A percentile compares a stretch with the other conserved stretches of the same genome.
These are phyloP conservation scores for Tribolium madens DNA, from an alignment of 1,140 invertebrate genomes.

Conservation along the genomic window DNA sequence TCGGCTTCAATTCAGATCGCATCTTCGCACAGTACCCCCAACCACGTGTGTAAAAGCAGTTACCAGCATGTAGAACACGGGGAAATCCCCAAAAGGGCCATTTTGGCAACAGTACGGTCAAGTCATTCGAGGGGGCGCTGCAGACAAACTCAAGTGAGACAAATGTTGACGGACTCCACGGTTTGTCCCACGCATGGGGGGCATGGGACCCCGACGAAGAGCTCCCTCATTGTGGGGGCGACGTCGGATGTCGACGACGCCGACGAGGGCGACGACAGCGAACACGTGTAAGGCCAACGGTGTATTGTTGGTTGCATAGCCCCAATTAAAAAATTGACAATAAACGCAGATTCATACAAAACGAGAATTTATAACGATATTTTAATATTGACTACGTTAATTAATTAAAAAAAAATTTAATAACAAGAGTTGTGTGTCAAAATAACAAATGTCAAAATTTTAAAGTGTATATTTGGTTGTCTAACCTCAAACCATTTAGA, in stretches of 20 bases:
- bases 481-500: no score
- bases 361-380: no score
- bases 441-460: no score
- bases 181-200: slow-evolving; percentile 58
- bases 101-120: slow-evolving; percentile 62
- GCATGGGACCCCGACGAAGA: slow-evolving; percentile 56
- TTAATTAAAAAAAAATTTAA: no score
- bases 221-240: slow-evolving; percentile 52
- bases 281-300: slow-evolving; percentile 59
- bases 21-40: slow-evolving; percentile 57
- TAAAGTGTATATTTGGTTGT: no score
- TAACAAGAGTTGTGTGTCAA: no score
- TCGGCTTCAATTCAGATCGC: slow-evolving; percentile 59
- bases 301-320: no score
- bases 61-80: slow-evolving; percentile 58
- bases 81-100: slow-evolving; percentile 62
- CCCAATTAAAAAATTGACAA: no score
- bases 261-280: slow-evolving; percentile 65
- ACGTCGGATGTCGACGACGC: slow-evolving; percentile 61
- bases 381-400: no score
- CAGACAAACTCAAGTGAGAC: slow-evolving; percentile 60
- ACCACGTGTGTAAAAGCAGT: slow-evolving; percentile 58
- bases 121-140: slow-evolving; percentile 61
- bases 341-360: no score
- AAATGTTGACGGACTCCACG: slow-evolving; percentile 60